A percentile compares a stretch with the other conserved stretches of the same genome.
These are phyloP conservation scores for Lepidurus apus DNA, from an alignment of 1,140 invertebrate species.

Conservation along the genomic window DNA sequence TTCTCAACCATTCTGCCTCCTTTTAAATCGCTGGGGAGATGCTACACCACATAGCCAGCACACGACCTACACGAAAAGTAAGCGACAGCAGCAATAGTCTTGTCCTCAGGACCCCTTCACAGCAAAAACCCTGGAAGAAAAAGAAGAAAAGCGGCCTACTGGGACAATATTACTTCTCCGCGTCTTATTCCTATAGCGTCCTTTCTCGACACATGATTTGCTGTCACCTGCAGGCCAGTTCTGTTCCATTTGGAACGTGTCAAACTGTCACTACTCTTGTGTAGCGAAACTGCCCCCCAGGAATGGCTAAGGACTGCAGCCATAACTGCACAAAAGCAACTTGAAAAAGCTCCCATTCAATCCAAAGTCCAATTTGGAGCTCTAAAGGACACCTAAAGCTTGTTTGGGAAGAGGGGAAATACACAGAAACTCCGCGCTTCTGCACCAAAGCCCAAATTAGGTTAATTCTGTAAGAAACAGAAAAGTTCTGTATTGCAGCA, in stretches of 20 bases:
- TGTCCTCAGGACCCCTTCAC: background rate
- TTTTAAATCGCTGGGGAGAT: background rate
- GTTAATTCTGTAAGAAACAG: too few relatives aligned
- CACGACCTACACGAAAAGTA: slow-evolving; percentile 1
- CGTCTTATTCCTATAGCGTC: background rate
- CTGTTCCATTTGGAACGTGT: background rate
- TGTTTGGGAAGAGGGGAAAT: too few relatives aligned
- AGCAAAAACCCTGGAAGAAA: background rate
- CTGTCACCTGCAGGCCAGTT: background rate
- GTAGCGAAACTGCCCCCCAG: background rate
- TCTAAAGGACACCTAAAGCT: too few relatives aligned
- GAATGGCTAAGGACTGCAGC: background rate
- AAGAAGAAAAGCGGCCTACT: background rate
- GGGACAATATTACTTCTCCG: background rate
- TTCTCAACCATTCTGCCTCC: background rate
- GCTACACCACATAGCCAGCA: slow-evolving; percentile 4
- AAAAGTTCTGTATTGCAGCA: too few relatives aligned
- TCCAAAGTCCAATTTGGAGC: too few relatives aligned
- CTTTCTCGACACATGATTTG: background rate
- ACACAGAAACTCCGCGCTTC: too few relatives aligned
- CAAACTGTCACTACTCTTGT: background rate
- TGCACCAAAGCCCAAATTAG: too few relatives aligned
- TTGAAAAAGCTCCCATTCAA: too few relatives aligned
- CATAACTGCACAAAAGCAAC: background rate
- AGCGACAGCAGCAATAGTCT: slow-evolving; percentile 13